These are phyloP conservation scores for Sparidentex hasta DNA, from an alignment of 2,797 vertebrate species.

Conservation along the genomic window DNA sequence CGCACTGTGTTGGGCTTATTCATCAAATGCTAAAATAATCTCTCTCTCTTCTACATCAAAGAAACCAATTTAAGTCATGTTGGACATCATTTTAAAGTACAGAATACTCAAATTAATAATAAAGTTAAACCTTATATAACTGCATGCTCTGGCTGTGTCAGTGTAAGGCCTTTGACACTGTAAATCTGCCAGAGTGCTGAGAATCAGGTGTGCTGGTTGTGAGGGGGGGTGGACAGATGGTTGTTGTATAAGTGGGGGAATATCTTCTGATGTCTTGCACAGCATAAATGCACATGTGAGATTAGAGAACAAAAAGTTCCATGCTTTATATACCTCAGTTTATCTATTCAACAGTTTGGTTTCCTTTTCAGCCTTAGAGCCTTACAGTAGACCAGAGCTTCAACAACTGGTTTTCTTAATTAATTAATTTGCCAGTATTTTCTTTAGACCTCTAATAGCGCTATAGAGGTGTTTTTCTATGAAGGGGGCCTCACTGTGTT, in stretches of 20 bases:
- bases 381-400: background rate
- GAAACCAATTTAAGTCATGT: background rate
- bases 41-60: background rate
- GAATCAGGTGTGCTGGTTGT: slow-evolving; percentile 45
- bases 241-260: slow-evolving; percentile 9
- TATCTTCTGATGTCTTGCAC: slow-evolving; percentile 12
- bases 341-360: background rate
- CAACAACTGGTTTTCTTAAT: background rate
- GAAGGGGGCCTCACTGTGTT: background rate
- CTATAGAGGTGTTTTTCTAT: background rate
- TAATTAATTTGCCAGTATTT: background rate
- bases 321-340: background rate
- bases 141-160: slow-evolving; percentile 8
- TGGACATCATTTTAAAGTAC: background rate
- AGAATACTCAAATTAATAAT: background rate
- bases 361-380: background rate
- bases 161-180: slow-evolving; percentile 17
- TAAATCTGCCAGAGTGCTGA: slow-evolving; percentile 58
- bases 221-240: slow-evolving; percentile 35
- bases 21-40: background rate
- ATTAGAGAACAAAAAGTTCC: background rate
- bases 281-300: background rate
- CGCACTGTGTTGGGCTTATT: background rate
- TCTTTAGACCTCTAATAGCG: background rate
- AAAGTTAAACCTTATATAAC: background rate